phyloP scores from a whole-genome alignment of 2,888 invertebrate genomes.

The Syrphus vitripennis region DNA sequence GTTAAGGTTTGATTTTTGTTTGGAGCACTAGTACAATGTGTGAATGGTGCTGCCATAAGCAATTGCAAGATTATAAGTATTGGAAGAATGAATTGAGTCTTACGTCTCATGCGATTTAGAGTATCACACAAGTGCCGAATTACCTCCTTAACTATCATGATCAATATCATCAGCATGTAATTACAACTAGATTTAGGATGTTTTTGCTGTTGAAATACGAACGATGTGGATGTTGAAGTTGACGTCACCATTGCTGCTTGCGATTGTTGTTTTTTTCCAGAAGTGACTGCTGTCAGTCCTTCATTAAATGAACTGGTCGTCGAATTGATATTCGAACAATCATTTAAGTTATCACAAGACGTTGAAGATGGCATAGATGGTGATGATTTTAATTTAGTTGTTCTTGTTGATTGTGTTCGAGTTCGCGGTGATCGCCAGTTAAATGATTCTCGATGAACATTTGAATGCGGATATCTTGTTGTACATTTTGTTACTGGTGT shows the following conservation, averaged over 20 bases:
- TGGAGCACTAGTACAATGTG: conserved; percentile 43
- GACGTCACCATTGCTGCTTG: neutral
- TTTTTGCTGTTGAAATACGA: neutral
- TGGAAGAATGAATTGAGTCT: conserved; percentile 44
- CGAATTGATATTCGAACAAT: conserved; percentile 29
- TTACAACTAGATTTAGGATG: neutral
- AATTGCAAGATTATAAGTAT: conserved; percentile 55
- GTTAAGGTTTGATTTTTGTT: conserved; percentile 36
- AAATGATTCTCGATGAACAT: neutral
- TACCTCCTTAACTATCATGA: conserved; percentile 35
- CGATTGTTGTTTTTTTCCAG: conserved; percentile 16
- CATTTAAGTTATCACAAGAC: conserved; percentile 46
- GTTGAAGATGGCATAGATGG: conserved; percentile 4
- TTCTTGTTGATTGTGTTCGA: neutral
- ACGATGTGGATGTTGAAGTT: too few relatives aligned
- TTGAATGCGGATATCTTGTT: neutral
- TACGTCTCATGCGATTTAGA: conserved; percentile 45
- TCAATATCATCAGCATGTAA: conserved; percentile 44
- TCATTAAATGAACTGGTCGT: conserved; percentile 32
- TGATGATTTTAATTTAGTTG: neutral
- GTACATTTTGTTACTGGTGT: neutral
- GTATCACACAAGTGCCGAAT: conserved; percentile 14
- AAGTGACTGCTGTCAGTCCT: neutral
- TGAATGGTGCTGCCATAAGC: conserved; percentile 26
- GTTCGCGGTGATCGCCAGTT: neutral